phyloP scores from a whole-genome alignment of 2,888 invertebrate species.

The Meandrusa payeni region DNA sequence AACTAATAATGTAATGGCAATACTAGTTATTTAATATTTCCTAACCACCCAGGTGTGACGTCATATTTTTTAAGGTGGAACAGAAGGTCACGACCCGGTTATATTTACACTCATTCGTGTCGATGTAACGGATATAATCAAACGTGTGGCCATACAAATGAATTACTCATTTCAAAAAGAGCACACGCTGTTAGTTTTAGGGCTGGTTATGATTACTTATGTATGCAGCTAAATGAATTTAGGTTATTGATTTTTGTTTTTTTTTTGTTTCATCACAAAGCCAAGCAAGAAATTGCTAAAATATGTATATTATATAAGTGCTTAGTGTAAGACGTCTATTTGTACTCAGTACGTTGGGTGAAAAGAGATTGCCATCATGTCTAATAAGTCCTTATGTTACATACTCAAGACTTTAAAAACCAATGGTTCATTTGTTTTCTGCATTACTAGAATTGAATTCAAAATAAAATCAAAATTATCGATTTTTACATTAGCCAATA shows the following conservation, averaged over 20 bases:
- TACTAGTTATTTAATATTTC: slow-evolving; percentile 20
- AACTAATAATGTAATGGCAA: slow-evolving; percentile 20
- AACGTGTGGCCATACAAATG: slow-evolving; percentile 16
- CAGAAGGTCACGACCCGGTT: slow-evolving; percentile 23
- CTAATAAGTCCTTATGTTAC: too few relatives aligned
- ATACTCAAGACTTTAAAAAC: too few relatives aligned
- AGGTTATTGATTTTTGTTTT: slow-evolving; percentile 5
- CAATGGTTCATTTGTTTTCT: too few relatives aligned
- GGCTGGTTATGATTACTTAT: neutral
- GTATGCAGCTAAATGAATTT: slow-evolving; percentile 1
- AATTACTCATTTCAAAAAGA: slow-evolving; percentile 15
- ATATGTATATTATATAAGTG: too few relatives aligned
- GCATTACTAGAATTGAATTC: too few relatives aligned
- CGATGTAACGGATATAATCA: slow-evolving; percentile 20
- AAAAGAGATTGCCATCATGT: too few relatives aligned
- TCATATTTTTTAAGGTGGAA: slow-evolving; percentile 24
- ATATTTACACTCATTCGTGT: slow-evolving; percentile 23
- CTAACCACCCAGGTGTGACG: slow-evolving; percentile 17
- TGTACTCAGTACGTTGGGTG: too few relatives aligned
- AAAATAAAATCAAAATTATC: too few relatives aligned
- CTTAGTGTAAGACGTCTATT: too few relatives aligned
- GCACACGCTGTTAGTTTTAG: slow-evolving; percentile 5
- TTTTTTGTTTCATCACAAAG: too few relatives aligned
- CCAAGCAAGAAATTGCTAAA: too few relatives aligned
- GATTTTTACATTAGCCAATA: too few relatives aligned